phyloP scores from a whole-genome alignment of 92 coral and sea anemone species.

The Bergia sp. region DNA sequence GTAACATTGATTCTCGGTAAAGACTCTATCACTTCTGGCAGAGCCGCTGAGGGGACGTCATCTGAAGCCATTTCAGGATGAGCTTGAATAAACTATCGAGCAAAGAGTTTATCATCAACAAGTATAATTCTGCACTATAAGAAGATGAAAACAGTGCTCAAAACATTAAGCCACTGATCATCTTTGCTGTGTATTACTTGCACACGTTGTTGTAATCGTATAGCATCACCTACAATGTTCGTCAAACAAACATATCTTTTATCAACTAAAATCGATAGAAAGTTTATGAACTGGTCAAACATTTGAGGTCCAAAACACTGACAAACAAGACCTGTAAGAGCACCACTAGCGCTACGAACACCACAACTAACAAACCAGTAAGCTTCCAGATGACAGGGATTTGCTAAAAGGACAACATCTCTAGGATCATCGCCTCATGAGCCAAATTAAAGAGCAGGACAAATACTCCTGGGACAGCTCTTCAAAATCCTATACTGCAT shows the following conservation, averaged over 20 bases:
- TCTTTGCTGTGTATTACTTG: background rate
- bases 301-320: too few relatives aligned
- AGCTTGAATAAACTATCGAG: conserved; percentile 53
- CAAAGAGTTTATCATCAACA: background rate
- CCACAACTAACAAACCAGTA: too few relatives aligned
- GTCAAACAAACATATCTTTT: too few relatives aligned
- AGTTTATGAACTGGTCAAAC: too few relatives aligned
- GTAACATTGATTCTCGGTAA: conserved; percentile 52
- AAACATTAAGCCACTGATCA: background rate
- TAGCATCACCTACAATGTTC: too few relatives aligned
- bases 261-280: too few relatives aligned
- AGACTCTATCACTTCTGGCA: conserved; percentile 75
- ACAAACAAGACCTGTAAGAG: background rate
- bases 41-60: conserved; percentile 66
- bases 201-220: background rate
- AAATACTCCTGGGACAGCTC: background rate
- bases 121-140: background rate
- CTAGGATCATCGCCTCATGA: background rate
- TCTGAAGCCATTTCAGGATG: conserved; percentile 77
- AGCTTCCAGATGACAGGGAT: too few relatives aligned
- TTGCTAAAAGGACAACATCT: too few relatives aligned
- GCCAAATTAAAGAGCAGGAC: background rate
- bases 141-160: background rate
- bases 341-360: background rate
- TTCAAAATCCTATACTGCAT: background rate